phyloP scores from a whole-genome alignment of 2,888 invertebrate species.

The Hydroisotoma schaefferi region DNA sequence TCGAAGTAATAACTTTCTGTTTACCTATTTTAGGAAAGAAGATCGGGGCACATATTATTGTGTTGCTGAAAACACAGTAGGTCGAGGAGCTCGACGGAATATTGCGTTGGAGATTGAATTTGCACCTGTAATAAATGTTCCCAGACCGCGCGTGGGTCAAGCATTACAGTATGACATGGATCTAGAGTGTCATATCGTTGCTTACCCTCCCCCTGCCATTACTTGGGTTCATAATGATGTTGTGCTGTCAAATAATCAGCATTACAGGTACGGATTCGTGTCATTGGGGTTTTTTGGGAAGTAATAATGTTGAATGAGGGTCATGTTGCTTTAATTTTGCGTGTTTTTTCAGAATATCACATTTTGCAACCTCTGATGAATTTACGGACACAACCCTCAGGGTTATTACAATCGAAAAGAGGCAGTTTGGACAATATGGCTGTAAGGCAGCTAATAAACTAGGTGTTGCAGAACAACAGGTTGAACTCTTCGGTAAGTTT shows the following conservation, averaged over 20 bases:
- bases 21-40: constrained; percentile 65
- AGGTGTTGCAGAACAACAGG: constrained; percentile 72
- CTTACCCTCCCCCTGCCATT: constrained; percentile 90
- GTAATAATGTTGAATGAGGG: background rate
- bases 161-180: constrained; percentile 92
- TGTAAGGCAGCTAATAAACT: constrained; percentile 87
- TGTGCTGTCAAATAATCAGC: constrained; percentile 81
- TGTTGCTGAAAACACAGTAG: constrained; percentile 81
- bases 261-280: constrained; percentile 62
- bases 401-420: constrained; percentile 84
- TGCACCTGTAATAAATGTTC: constrained; percentile 78
- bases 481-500: constrained; percentile 75
- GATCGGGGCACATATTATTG: constrained; percentile 92
- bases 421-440: constrained; percentile 78
- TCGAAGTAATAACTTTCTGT: constrained; percentile 3
- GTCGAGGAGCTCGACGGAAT: constrained; percentile 70
- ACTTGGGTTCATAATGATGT: constrained; percentile 82
- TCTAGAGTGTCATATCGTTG: constrained; percentile 88
- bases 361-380: constrained; percentile 87
- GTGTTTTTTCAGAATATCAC: constrained; percentile 65
- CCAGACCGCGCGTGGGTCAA: constrained; percentile 76
- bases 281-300: background rate
- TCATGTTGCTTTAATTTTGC: constrained; percentile 7
- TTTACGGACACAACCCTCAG: constrained; percentile 85
- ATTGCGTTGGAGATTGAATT: constrained; percentile 89